Percentiles rank a stretch among this genome's conserved stretches.
phyloP scores from a whole-genome alignment of 2,113 vertebrate species.

The Paradisaea rubra region DNA sequence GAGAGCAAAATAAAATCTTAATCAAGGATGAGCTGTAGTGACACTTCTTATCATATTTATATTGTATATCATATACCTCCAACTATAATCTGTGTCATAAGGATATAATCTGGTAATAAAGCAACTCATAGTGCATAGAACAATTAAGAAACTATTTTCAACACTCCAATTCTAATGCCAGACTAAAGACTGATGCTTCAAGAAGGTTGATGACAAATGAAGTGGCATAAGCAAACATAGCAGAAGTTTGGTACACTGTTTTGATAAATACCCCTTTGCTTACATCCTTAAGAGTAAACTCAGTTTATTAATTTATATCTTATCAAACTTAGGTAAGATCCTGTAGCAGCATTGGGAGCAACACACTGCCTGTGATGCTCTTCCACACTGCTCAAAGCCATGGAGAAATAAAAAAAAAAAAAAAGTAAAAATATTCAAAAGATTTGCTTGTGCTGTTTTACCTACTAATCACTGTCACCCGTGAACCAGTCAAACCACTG shows the following conservation, averaged over 20 bases:
- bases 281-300: not conserved
- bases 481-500: not conserved
- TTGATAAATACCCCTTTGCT: not conserved
- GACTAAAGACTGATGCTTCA: not conserved
- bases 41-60: constrained; percentile 18
- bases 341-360: not conserved
- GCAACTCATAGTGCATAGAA: not conserved
- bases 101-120: not conserved
- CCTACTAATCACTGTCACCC: not conserved
- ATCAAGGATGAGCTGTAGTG: constrained; percentile 44
- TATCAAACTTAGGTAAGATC: not conserved
- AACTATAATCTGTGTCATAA: not conserved
- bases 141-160: not conserved
- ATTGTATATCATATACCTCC: not conserved
- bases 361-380: not conserved
- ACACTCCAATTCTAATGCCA: not conserved
- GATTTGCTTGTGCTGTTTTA: not conserved
- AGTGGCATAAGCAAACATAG: not conserved
- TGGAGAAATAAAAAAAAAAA: not conserved
- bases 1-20: constrained; percentile 62
- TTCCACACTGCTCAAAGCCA: not conserved
- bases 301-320: not conserved
- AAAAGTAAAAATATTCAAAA: not conserved
- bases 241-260: not conserved
- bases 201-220: not conserved